Conservation (phyloP, 2,888 invertebrate species). For the Tubiluchus corallicola region DNA sequence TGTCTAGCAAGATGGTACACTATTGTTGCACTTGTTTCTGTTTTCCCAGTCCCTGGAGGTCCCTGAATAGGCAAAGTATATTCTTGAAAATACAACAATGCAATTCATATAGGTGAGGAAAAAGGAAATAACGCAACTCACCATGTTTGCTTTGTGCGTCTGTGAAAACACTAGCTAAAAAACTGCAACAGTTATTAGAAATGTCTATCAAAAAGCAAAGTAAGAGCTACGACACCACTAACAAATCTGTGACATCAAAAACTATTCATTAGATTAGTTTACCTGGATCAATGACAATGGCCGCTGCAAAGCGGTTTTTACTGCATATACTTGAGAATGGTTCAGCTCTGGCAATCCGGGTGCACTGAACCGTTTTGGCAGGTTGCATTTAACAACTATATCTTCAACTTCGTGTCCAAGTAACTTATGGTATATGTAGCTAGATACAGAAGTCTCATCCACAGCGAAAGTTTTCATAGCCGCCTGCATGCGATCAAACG, state of each 20-base stretch:
- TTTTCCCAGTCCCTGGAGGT: conserved; percentile 93
- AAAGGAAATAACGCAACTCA: too few species aligned
- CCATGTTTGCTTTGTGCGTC: too few species aligned
- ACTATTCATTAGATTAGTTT: not conserved
- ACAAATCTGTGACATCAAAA: not conserved
- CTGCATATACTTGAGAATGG: conserved; percentile 92
- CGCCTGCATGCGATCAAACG: conserved; percentile 92
- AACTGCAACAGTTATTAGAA: not conserved
- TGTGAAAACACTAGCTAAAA: conserved; percentile 9
- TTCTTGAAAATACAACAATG: too few species aligned
- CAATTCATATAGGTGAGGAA: too few species aligned
- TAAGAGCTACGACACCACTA: not conserved
- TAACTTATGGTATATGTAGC: conserved; percentile 89
- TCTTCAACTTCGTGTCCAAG: conserved; percentile 88
- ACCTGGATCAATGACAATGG: conserved; percentile 90
- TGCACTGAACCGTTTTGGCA: conserved; percentile 91
- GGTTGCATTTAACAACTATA: conserved; percentile 65
- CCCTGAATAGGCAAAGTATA: too few species aligned
- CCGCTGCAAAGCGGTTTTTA: conserved; percentile 88
- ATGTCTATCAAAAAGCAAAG: not conserved
- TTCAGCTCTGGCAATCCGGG: conserved; percentile 94
- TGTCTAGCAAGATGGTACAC: conserved; percentile 93
- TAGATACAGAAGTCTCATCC: conserved; percentile 87
- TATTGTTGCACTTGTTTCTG: conserved; percentile 96
- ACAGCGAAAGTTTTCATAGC: conserved; percentile 87